Conservation (phyloP, 2,888 invertebrate species). For the Anorthoa munda region DNA sequence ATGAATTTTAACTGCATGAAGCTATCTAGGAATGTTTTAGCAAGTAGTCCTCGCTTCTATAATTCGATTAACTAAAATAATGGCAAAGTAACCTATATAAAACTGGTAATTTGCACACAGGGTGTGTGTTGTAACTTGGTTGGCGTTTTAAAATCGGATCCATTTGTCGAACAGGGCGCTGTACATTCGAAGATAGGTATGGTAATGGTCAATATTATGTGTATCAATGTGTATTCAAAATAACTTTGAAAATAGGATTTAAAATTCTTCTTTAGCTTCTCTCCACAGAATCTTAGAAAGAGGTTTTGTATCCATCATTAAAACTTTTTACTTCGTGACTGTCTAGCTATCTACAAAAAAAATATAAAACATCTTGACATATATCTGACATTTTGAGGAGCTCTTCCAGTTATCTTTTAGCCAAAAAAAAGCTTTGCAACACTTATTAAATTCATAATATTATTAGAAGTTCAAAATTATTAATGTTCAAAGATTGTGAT, state of each 20-base stretch:
- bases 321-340: constrained; percentile 31
- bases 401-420: constrained; percentile 31
- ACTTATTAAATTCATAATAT: background rate
- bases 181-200: too few species aligned
- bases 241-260: background rate
- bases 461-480: constrained; percentile 43
- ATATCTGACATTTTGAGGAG: constrained; percentile 39
- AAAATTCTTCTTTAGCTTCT: background rate
- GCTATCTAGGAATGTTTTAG: background rate
- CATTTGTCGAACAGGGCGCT: background rate
- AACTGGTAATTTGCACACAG: background rate
- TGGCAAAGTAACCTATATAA: background rate
- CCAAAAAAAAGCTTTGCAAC: constrained; percentile 29
- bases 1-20: background rate
- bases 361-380: constrained; percentile 42
- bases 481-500: constrained; percentile 21
- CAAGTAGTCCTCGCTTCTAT: background rate
- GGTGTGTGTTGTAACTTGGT: background rate
- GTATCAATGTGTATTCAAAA: background rate
- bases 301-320: background rate
- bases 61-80: background rate
- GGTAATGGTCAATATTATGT: background rate
- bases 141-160: background rate
- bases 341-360: constrained; percentile 22
- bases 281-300: background rate